Evolutionary conservation across 92 coral and sea anemone species (phyloP).

Genomic region (Heteractis magnifica): DNA sequence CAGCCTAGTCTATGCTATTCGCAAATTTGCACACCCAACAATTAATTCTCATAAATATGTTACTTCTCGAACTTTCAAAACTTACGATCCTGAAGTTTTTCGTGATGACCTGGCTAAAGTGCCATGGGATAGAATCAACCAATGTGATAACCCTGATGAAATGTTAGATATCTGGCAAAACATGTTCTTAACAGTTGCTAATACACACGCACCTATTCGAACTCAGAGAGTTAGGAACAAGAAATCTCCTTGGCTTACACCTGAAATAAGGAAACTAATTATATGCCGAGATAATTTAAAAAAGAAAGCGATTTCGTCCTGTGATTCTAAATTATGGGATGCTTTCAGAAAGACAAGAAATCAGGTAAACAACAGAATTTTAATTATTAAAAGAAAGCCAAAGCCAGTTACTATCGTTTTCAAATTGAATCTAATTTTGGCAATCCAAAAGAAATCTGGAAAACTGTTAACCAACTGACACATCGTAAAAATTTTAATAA

Average conservation of each 20-base stretch:
- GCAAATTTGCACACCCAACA: neutral
- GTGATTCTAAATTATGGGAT: slow-evolving; percentile 37
- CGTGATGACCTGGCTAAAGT: slow-evolving; percentile 21
- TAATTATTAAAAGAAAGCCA: too few species aligned
- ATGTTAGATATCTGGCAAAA: slow-evolving; percentile 36
- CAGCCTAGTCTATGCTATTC: neutral
- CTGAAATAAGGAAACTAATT: slow-evolving; percentile 38
- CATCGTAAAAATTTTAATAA: too few species aligned
- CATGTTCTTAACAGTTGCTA: slow-evolving; percentile 42
- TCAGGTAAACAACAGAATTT: too few species aligned
- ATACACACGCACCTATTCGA: slow-evolving; percentile 38
- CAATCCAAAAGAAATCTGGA: too few species aligned
- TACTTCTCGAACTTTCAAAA: slow-evolving; percentile 54
- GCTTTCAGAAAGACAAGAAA: slow-evolving; percentile 31
- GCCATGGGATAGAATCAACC: slow-evolving; percentile 20
- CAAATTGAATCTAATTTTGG: too few species aligned
- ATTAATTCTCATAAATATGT: slow-evolving; percentile 41
- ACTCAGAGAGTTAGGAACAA: slow-evolving; percentile 39
- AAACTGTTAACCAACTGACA: too few species aligned
- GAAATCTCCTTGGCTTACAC: slow-evolving; percentile 45
- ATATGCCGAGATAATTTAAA: slow-evolving; percentile 41
- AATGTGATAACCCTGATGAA: slow-evolving; percentile 44
- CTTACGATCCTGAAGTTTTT: slow-evolving; percentile 31
- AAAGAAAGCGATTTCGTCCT: slow-evolving; percentile 40
- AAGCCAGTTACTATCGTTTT: too few species aligned